Evolutionary conservation across 2,113 vertebrate species (phyloP).

Genomic region (Etheostoma spectabile): DNA sequence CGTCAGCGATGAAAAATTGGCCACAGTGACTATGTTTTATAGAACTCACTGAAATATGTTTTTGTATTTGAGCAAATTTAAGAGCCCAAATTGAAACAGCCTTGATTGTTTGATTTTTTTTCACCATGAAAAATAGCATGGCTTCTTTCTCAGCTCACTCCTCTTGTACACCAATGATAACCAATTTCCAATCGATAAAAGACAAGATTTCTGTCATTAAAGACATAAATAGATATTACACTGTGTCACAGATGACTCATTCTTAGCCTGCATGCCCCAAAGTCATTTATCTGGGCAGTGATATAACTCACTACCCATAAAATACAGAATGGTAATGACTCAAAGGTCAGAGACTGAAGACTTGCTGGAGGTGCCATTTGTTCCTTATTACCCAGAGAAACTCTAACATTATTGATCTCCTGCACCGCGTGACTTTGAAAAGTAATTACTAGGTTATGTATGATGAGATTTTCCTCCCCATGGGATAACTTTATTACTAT

Average conservation of each 20-base stretch:
- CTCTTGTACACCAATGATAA: neutral
- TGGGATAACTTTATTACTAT: conserved; percentile 65
- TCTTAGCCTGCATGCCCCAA: neutral
- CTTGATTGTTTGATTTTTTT: conserved; percentile 10
- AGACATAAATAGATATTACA: conserved; percentile 33
- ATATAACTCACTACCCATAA: conserved; percentile 44
- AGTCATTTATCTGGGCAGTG: conserved; percentile 45
- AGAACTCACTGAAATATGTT: neutral
- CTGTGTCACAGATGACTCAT: neutral
- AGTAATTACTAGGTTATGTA: conserved; percentile 75
- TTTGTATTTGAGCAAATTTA: neutral
- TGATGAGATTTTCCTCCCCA: conserved; percentile 58
- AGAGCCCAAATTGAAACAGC: neutral
- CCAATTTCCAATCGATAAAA: conserved; percentile 31
- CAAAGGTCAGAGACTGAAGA: conserved; percentile 64
- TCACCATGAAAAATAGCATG: neutral
- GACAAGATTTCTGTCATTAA: conserved; percentile 38
- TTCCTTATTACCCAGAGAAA: conserved; percentile 61
- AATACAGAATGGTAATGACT: conserved; percentile 58
- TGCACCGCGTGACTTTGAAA: conserved; percentile 65
- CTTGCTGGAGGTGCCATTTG: conserved; percentile 56
- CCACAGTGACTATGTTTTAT: neutral
- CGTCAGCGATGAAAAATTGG: too few species aligned
- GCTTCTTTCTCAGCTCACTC: neutral
- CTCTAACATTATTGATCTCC: conserved; percentile 68